Conservation (phyloP, 2,888 invertebrate genomes). For the Geophilus truncorum region DNA sequence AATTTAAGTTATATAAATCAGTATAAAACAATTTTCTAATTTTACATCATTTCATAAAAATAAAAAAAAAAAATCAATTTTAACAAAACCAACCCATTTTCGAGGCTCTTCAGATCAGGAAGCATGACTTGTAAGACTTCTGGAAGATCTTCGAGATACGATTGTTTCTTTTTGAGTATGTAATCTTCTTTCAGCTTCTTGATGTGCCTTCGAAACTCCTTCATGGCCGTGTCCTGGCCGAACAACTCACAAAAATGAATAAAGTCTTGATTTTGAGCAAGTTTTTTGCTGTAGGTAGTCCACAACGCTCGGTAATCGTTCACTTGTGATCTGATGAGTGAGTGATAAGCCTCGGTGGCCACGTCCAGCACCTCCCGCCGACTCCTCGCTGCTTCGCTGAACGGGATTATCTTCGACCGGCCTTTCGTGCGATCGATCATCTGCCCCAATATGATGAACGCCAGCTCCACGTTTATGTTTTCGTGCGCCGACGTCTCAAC, state of each 20-base stretch:
- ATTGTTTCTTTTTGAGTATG: slow-evolving; percentile 66
- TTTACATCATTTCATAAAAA: too few species aligned
- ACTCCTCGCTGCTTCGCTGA: slow-evolving; percentile 75
- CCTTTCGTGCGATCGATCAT: slow-evolving; percentile 86
- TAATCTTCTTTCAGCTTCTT: slow-evolving; percentile 76
- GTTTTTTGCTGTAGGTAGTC: slow-evolving; percentile 78
- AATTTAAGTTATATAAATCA: too few species aligned
- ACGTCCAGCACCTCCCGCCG: slow-evolving; percentile 83
- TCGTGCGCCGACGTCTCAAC: slow-evolving; percentile 94
- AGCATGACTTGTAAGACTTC: slow-evolving; percentile 70
- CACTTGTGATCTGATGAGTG: slow-evolving; percentile 71
- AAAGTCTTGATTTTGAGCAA: slow-evolving; percentile 83
- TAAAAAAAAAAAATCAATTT: background rate
- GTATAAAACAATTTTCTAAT: too few species aligned
- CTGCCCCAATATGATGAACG: slow-evolving; percentile 83
- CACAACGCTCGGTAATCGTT: slow-evolving; percentile 67
- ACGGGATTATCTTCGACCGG: slow-evolving; percentile 57
- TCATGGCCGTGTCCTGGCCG: slow-evolving; percentile 76
- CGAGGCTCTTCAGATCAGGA: slow-evolving; percentile 66
- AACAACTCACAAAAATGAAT: slow-evolving; percentile 79
- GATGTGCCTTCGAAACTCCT: slow-evolving; percentile 70
- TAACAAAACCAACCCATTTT: slow-evolving; percentile 56
- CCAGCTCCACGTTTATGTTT: slow-evolving; percentile 91
- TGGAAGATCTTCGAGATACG: slow-evolving; percentile 71
- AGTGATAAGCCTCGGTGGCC: slow-evolving; percentile 83